phyloP scores from a whole-genome alignment of 1,140 invertebrate genomes.

The Tetramorium simillimum region DNA sequence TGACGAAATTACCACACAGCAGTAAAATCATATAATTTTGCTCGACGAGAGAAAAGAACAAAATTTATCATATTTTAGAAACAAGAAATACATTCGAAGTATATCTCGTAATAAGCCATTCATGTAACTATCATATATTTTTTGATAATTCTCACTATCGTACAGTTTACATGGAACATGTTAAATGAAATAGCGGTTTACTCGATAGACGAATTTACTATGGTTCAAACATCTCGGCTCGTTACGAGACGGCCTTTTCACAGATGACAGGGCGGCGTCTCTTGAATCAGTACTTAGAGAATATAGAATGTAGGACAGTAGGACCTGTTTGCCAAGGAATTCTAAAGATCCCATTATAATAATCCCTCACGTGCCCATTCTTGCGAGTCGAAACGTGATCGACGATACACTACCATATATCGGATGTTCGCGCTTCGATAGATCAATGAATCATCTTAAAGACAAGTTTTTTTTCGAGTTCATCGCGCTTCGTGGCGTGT shows the following conservation, averaged over 20 bases:
- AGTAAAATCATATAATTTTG: not conserved
- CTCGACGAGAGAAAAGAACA: not conserved
- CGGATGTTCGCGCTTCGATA: slow-evolving; percentile 46
- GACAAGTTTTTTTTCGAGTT: slow-evolving; percentile 27
- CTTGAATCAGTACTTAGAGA: slow-evolving; percentile 45
- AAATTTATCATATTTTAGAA: not conserved
- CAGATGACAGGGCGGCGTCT: not conserved
- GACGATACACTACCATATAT: slow-evolving; percentile 18
- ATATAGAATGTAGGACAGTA: slow-evolving; percentile 71
- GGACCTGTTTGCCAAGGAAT: slow-evolving; percentile 75
- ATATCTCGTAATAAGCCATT: too few species aligned
- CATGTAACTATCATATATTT: not conserved
- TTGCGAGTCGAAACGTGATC: not conserved
- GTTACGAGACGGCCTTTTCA: not conserved
- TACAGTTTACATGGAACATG: not conserved
- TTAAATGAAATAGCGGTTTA: not conserved
- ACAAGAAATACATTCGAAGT: too few species aligned
- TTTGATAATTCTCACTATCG: not conserved
- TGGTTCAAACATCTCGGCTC: not conserved
- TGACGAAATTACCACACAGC: not conserved
- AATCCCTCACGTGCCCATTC: slow-evolving; percentile 69
- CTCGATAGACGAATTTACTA: not conserved
- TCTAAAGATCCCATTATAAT: slow-evolving; percentile 75
- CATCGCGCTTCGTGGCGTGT: not conserved
- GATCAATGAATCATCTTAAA: not conserved